Base-by-base conservation (phyloP, 2,113 vertebrate species). In the Oreochromis aureus region DNA sequence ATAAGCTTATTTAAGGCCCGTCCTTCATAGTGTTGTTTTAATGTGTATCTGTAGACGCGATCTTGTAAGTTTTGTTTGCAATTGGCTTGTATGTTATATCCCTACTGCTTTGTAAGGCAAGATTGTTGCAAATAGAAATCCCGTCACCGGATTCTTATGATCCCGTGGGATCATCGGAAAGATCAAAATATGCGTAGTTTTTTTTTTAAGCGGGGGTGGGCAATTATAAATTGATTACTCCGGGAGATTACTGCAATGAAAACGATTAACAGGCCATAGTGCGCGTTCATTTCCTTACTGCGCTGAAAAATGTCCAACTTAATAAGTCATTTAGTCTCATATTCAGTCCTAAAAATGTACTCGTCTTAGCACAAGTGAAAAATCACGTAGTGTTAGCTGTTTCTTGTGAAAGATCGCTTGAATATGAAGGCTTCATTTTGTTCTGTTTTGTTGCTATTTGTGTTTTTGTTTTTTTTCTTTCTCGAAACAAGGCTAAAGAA, bases 241-340 rank as follows among this genome's bases (percentile, higher is more conserved):
- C 55, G 71, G 30, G 78, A 84, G 44, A 85, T 48, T 15, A 91
- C 79, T 88, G 81, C 69, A 85, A 61, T 78, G 61, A 85, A 85
- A 80, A 86, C 18, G 53, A 84, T 83, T 79, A 55, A 54, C 73
- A 87, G 58, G 46, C 84, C 82, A 80, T 82, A 55, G 24, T 54
- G 51, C 63, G 76, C 48, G 34, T 87, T 79, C 22, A n/a, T 54
- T 63, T 71, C 39, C 44, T 76, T 32, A 46, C 32, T 30, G 80
- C 24, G 11, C 39, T 48, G 82, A 22, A 59, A 83, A 84, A 78
- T 71, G 78, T 86, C 55, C 80, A 61, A 79, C 36, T 79, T 48
- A 84, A 73, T 36, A 56, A 85, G 32, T 84, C 36, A 58, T 80
- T 80, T 84, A 81, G 59, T 85, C 81, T 88, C 34, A 79, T 78